phyloP scores from a whole-genome alignment of 2,888 invertebrate species.

The Morinoia aosen region DNA sequence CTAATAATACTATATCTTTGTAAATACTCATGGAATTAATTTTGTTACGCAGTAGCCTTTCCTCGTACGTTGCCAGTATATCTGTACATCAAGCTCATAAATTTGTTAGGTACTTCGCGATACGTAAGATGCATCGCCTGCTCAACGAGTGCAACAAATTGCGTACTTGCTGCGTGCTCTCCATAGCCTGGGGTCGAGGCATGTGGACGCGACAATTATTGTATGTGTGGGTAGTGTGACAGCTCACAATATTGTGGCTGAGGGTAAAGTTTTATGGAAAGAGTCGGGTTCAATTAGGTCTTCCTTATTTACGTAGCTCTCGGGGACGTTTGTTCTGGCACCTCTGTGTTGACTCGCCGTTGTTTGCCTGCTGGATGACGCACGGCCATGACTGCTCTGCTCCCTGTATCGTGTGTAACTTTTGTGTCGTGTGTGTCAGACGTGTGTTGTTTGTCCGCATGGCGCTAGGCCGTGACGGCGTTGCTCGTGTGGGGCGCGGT shows the following conservation, averaged over 20 bases:
- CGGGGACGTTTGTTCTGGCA: slow-evolving; percentile 19
- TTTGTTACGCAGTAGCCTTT: not conserved
- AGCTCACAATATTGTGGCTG: slow-evolving; percentile 8
- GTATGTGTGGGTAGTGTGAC: not conserved
- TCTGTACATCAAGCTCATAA: not conserved
- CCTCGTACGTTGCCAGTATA: not conserved
- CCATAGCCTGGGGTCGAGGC: not conserved
- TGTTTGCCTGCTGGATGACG: slow-evolving; percentile 23
- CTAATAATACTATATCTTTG: too few species aligned
- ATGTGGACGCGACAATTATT: not conserved
- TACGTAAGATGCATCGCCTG: not conserved
- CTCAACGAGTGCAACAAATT: not conserved
- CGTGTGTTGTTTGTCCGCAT: not conserved
- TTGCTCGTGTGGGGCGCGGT: not conserved
- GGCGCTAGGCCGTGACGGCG: not conserved
- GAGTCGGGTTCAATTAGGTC: slow-evolving; percentile 15
- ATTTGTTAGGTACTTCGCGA: not conserved
- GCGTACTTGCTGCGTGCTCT: not conserved
- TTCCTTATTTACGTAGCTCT: slow-evolving; percentile 32
- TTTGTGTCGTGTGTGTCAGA: not conserved
- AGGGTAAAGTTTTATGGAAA: not conserved
- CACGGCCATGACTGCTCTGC: not conserved
- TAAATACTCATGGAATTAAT: not conserved
- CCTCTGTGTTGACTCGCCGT: slow-evolving; percentile 22
- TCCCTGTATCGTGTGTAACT: not conserved